Percentiles rank a stretch among this genome's conserved stretches.
Conservation (phyloP, 2,888 invertebrate genomes). For the Andricus curvator region DNA sequence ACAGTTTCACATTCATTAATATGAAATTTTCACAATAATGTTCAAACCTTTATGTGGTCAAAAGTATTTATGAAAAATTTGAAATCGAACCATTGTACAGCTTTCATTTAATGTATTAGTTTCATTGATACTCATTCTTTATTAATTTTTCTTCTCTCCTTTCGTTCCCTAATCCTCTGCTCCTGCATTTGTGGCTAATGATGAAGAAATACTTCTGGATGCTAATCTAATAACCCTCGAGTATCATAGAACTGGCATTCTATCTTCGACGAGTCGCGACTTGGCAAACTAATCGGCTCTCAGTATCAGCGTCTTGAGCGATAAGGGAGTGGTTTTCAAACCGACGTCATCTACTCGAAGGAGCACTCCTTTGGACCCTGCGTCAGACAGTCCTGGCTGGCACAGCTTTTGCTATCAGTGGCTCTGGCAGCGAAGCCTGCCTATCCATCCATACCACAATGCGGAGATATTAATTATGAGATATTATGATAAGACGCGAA, state of each 20-base stretch:
- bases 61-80: no score
- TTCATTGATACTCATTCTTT: no score
- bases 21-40: no score
- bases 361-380: slow-evolving; percentile 65
- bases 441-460: slow-evolving; percentile 78
- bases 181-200: no score
- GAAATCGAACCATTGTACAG: no score
- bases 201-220: neutral
- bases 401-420: slow-evolving; percentile 76
- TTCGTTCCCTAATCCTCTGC: no score
- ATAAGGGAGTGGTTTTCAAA: slow-evolving; percentile 56
- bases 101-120: no score
- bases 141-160: no score
- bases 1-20: no score
- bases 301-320: slow-evolving; percentile 45
- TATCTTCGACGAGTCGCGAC: slow-evolving; percentile 2
- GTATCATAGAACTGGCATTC: neutral
- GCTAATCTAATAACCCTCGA: neutral
- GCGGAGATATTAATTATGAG: slow-evolving; percentile 78
- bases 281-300: slow-evolving; percentile 32
- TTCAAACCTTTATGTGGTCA: no score
- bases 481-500: slow-evolving; percentile 78
- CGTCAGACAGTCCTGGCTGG: slow-evolving; percentile 65
- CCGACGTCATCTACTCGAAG: slow-evolving; percentile 59
- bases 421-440: slow-evolving; percentile 75